These are phyloP conservation scores for Petaurus breviceps DNA, from an alignment of 2,113 vertebrate genomes.

Conservation along the genomic window DNA sequence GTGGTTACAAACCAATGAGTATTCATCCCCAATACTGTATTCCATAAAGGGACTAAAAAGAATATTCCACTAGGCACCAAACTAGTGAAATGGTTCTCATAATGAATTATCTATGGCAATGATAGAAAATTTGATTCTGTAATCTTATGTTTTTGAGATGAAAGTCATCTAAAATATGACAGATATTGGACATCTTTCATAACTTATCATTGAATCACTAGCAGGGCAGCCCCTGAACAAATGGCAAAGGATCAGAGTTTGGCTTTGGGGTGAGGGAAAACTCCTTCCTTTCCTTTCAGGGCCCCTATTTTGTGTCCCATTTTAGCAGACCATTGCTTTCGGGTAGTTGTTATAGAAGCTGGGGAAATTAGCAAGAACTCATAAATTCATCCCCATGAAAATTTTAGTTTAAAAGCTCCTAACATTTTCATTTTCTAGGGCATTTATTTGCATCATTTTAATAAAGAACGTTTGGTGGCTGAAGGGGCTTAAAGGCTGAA, in stretches of 20 bases:
- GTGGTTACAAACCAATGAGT: neutral
- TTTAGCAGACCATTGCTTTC: no score
- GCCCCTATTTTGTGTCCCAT: no score
- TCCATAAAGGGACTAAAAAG: neutral
- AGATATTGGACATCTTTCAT: neutral
- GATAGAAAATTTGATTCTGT: neutral
- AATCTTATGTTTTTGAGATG: neutral
- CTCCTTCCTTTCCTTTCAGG: no score
- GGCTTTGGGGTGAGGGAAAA: no score
- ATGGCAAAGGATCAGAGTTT: neutral
- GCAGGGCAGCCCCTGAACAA: neutral
- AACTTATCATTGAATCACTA: neutral
- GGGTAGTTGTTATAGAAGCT: no score
- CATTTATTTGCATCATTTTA: neutral
- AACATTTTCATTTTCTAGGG: no score
- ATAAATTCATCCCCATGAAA: no score
- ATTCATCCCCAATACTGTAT: neutral
- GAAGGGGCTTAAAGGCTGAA: neutral
- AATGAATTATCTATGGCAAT: neutral
- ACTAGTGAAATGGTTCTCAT: neutral
- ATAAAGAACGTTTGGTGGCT: neutral
- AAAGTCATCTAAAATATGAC: neutral
- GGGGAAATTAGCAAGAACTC: no score
- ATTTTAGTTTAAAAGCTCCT: no score
- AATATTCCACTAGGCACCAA: neutral